phyloP scores from a whole-genome alignment of 2,888 invertebrate genomes.

The Lutraria lutraria region DNA sequence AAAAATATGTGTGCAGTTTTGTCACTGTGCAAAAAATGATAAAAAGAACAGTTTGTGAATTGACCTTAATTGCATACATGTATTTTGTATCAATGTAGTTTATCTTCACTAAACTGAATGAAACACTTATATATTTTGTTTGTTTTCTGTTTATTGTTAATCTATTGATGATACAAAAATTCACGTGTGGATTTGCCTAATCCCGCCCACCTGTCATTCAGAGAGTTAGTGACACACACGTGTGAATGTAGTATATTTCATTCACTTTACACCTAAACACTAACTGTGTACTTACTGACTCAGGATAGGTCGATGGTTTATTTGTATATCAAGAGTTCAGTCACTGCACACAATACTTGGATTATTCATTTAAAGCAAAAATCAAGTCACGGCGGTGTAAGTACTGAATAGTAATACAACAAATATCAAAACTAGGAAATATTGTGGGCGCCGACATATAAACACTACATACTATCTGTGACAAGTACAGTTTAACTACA shows the following conservation, averaged over 20 bases:
- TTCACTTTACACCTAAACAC: slow-evolving; percentile 32
- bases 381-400: not conserved
- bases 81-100: slow-evolving; percentile 51
- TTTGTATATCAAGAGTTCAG: not conserved
- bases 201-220: slow-evolving; percentile 66
- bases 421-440: not conserved
- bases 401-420: not conserved
- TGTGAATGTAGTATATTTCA: not conserved
- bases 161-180: slow-evolving; percentile 29
- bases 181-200: slow-evolving; percentile 42
- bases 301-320: not conserved
- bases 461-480: not conserved
- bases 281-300: not conserved
- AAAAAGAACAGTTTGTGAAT: slow-evolving; percentile 35
- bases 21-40: slow-evolving; percentile 49
- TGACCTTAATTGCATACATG: slow-evolving; percentile 56
- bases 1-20: slow-evolving; percentile 21
- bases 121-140: slow-evolving; percentile 40
- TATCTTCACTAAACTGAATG: slow-evolving; percentile 60
- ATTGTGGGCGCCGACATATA: slow-evolving; percentile 5
- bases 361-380: slow-evolving; percentile 20
- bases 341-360: not conserved
- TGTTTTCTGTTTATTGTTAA: slow-evolving; percentile 49
- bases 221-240: slow-evolving; percentile 58
- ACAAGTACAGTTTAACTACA: not conserved